phyloP scores from a whole-genome alignment of 2,888 invertebrate genomes.

The Parascotia fuliginaria region DNA sequence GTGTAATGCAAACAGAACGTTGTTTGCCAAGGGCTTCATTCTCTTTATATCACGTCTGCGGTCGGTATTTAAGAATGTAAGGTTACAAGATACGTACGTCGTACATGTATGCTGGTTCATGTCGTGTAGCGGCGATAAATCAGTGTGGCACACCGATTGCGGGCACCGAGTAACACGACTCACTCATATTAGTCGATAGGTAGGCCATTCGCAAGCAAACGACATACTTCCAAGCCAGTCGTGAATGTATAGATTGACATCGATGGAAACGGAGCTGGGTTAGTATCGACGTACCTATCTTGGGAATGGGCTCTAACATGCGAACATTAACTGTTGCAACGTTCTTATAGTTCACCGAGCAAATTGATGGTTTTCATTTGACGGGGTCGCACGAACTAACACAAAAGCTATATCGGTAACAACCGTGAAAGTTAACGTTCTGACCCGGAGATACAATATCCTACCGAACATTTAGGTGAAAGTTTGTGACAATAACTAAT shows the following conservation, averaged over 20 bases:
- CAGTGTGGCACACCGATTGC: slow-evolving; percentile 18
- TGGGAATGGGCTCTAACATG: slow-evolving; percentile 40
- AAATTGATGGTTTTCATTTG: slow-evolving; percentile 57
- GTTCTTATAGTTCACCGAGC: slow-evolving; percentile 32
- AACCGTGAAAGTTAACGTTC: slow-evolving; percentile 67
- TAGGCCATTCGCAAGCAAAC: slow-evolving; percentile 43
- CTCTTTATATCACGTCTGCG: slow-evolving; percentile 7
- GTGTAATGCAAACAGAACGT: neutral
- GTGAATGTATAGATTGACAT: slow-evolving; percentile 62
- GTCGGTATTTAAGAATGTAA: neutral
- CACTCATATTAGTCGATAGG: slow-evolving; percentile 42
- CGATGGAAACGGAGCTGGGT: slow-evolving; percentile 57
- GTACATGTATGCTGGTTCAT: slow-evolving; percentile 3
- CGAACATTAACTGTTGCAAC: slow-evolving; percentile 25
- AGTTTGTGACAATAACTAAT: slow-evolving; percentile 77
- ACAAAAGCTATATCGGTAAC: slow-evolving; percentile 60
- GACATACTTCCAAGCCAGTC: slow-evolving; percentile 55
- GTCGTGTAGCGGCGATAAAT: slow-evolving; percentile 22
- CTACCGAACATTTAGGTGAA: slow-evolving; percentile 70
- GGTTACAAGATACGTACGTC: too few species aligned
- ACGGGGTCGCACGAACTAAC: slow-evolving; percentile 52
- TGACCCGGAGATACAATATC: slow-evolving; percentile 66
- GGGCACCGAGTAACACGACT: slow-evolving; percentile 20
- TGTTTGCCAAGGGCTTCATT: slow-evolving; percentile 6
- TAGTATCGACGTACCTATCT: slow-evolving; percentile 43